Evolutionary conservation across 1,140 invertebrate genomes (phyloP), one percentile per base, ranked within the genome.

Genomic region (Liolophura sinensis): DNA sequence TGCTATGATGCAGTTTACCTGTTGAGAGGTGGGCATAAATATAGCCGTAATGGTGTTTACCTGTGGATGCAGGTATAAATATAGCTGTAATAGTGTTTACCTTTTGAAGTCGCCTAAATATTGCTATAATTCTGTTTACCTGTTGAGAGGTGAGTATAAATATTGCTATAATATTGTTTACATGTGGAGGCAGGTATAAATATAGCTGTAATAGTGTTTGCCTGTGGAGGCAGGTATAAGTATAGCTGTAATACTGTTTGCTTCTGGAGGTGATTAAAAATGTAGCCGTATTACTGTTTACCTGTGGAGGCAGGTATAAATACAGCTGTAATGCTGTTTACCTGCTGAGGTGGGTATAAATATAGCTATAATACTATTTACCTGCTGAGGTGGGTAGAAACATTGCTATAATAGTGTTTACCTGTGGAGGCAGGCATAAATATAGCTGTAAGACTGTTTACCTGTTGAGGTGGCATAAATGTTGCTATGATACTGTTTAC

Each of bases 231-330:
- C 12, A 25, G 15, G 3, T 15, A 50, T 15, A 60, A 9, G 52
- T 18, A 18, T 60, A 16, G 48, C 27, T 47, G 48, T 48, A 24
- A 48, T 49, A 4, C 12, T 47, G 64, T 59, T 59, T 68, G 76
- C 79, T 77, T 74, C 77, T 72, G 51, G 56, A 31, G 50, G 62
- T 65, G 49, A 78, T 78, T 40, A 40, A 5, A 40, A 40, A 40
- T 40, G 9, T 9, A 40, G 31, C 31, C 9, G 9, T 40, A 40
- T 5, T 5, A 40, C 3, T 40, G 31, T 40, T 3, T 40, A 40
- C 31, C 9, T 40, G 31, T 40, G 31, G 31, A 40, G 31, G 31
- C 9, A 9, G 31, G 31, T 40, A 40, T 40, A 9, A 40, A 40
- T 40, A 40, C 31, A 40, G 31, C 31, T 40, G 9, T 40, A 40